Percentiles rank a stretch among this genome's conserved stretches.
These are phyloP conservation scores for Boloria euphrosyne DNA, from an alignment of 2,888 invertebrate genomes.

Conservation along the genomic window DNA sequence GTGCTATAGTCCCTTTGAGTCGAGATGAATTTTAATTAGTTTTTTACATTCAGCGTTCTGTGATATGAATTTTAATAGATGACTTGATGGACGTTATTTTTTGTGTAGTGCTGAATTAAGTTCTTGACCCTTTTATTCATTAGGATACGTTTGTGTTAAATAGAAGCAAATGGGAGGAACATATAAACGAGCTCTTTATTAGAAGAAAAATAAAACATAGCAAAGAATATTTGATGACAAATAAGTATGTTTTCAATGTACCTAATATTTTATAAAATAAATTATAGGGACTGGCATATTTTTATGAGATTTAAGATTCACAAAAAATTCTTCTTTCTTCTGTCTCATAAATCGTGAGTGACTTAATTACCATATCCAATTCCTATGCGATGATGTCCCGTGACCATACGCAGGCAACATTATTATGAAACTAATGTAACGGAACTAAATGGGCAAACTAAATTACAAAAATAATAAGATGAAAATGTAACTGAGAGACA, in stretches of 20 bases:
- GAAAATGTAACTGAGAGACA: too few relatives aligned
- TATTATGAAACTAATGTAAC: constrained; percentile 40
- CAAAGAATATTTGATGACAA: too few relatives aligned
- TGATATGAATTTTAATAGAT: constrained; percentile 9
- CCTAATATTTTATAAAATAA: too few relatives aligned
- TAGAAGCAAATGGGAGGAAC: background rate
- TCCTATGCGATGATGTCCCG: constrained; percentile 52
- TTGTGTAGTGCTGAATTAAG: constrained; percentile 14
- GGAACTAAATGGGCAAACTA: constrained; percentile 44
- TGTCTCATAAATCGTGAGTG: constrained; percentile 56
- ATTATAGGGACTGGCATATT: background rate
- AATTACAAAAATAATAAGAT: background rate
- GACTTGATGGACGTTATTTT: constrained; percentile 9
- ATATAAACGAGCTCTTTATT: too few relatives aligned
- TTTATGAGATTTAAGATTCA: background rate
- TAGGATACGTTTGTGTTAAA: constrained; percentile 6
- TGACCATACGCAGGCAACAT: constrained; percentile 48
- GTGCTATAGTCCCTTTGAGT: constrained; percentile 21
- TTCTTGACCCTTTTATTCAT: constrained; percentile 15
- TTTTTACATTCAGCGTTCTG: constrained; percentile 16
- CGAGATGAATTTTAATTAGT: constrained; percentile 24
- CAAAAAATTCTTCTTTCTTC: constrained; percentile 1
- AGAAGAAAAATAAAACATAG: too few relatives aligned
- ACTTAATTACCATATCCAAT: constrained; percentile 58
- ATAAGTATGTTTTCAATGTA: too few relatives aligned